Evolutionary conservation across 2,113 vertebrate species (phyloP).

Genomic region (Microcebus jonahi): DNA sequence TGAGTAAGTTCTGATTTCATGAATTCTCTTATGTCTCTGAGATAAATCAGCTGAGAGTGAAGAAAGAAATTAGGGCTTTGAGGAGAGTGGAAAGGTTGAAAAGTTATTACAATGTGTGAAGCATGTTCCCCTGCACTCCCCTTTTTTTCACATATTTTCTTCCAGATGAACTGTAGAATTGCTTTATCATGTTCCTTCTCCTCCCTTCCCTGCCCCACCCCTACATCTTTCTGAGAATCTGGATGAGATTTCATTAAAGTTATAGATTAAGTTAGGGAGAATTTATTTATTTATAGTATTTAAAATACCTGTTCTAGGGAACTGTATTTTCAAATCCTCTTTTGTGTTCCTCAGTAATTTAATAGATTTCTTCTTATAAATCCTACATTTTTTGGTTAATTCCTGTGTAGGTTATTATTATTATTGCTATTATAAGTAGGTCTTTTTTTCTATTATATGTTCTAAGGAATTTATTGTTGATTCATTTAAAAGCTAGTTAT

Average conservation of each 20-base stretch:
- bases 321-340: neutral
- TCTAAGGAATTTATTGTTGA: slow-evolving; percentile 6
- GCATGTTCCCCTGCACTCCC: neutral
- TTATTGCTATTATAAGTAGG: neutral
- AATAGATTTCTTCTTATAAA: neutral
- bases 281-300: neutral
- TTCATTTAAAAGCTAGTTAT: slow-evolving; percentile 42
- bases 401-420: neutral
- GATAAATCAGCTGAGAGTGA: neutral
- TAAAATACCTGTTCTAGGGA: neutral
- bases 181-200: neutral
- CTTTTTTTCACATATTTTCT: neutral
- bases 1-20: neutral
- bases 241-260: slow-evolving; percentile 28
- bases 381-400: neutral
- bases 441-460: neutral
- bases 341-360: neutral
- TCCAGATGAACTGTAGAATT: neutral
- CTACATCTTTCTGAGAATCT: neutral
- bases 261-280: neutral
- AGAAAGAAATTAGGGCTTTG: neutral
- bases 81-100: neutral
- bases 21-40: neutral
- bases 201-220: neutral
- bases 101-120: neutral